These are phyloP conservation scores for Semicossyphus pulcher DNA, from an alignment of 2,113 vertebrate species.

Conservation along the genomic window DNA sequence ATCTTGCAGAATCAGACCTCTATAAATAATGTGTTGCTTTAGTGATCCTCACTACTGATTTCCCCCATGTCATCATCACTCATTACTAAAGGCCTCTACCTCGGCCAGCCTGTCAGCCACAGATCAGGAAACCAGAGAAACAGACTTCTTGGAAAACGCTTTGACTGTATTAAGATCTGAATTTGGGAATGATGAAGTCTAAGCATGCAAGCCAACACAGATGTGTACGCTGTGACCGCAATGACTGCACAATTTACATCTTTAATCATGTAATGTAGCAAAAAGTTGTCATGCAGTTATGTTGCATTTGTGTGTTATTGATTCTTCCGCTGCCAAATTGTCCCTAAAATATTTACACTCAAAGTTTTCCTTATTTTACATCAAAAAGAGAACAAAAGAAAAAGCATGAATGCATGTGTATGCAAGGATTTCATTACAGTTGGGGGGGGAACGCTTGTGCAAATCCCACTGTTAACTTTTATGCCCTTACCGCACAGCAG, in stretches of 20 bases:
- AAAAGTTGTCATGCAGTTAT: neutral
- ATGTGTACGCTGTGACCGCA: conserved; percentile 49
- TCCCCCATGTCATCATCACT: conserved; percentile 57
- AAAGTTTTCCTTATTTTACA: neutral
- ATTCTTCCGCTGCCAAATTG: conserved; percentile 7
- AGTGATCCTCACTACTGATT: conserved; percentile 43
- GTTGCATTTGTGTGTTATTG: neutral
- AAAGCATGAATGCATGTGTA: neutral
- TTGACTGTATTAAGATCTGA: conserved; percentile 6
- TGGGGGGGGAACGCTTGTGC: neutral
- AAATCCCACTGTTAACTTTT: conserved; percentile 32
- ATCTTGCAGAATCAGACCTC: conserved; percentile 17
- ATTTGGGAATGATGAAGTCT: conserved; percentile 28
- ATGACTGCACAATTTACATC: conserved; percentile 27
- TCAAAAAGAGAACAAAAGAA: neutral
- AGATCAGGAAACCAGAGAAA: conserved; percentile 39
- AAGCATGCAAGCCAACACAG: conserved; percentile 23
- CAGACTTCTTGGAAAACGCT: conserved; percentile 36
- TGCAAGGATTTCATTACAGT: neutral
- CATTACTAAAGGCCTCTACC: conserved; percentile 7
- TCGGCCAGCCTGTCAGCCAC: conserved; percentile 17
- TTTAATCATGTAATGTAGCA: conserved; percentile 20
- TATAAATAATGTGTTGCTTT: conserved; percentile 19
- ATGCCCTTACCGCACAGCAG: conserved; percentile 7
- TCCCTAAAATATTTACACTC: neutral